A percentile compares a stretch with the other conserved stretches of the same genome.
Evolutionary conservation across 2,888 invertebrate genomes (phyloP).

Genomic region (Drosophila diplacantha): DNA sequence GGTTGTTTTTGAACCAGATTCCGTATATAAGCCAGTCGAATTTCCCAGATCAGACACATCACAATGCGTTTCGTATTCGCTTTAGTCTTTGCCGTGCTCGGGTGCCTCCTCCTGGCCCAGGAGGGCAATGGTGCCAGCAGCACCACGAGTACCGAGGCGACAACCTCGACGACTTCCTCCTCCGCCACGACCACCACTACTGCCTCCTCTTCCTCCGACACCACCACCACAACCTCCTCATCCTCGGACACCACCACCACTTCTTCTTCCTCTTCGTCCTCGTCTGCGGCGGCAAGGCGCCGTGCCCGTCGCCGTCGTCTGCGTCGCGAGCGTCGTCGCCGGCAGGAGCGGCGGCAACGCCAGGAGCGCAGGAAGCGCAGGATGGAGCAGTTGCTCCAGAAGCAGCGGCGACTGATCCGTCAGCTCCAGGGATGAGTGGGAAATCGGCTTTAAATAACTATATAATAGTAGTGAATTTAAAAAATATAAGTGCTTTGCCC

Average conservation of each 20-base stretch:
- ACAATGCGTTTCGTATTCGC: constrained; percentile 26
- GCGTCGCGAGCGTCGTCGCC: constrained; percentile 28
- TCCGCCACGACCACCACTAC: constrained; percentile 1
- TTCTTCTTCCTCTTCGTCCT: constrained; percentile 5
- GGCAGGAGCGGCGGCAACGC: constrained; percentile 25
- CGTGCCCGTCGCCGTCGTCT: constrained; percentile 23
- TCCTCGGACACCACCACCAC: constrained; percentile 5
- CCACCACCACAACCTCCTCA: constrained; percentile 2
- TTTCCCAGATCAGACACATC: background rate
- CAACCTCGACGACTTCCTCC: background rate
- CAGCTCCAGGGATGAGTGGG: constrained; percentile 21
- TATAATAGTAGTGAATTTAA: background rate
- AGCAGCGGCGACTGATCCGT: constrained; percentile 20
- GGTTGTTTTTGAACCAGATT: background rate
- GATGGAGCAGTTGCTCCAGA: constrained; percentile 5
- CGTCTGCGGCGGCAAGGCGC: constrained; percentile 23
- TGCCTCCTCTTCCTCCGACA: background rate
- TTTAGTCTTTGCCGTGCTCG: constrained; percentile 11
- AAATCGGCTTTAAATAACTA: too few relatives aligned
- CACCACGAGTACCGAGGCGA: background rate
- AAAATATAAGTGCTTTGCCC: constrained; percentile 4
- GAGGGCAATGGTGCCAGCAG: background rate
- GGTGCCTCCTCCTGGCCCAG: constrained; percentile 20
- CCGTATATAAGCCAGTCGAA: constrained; percentile 11
- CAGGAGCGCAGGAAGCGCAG: constrained; percentile 18